Conservation (phyloP, 2,797 vertebrate genomes). For the Alca torda region DNA sequence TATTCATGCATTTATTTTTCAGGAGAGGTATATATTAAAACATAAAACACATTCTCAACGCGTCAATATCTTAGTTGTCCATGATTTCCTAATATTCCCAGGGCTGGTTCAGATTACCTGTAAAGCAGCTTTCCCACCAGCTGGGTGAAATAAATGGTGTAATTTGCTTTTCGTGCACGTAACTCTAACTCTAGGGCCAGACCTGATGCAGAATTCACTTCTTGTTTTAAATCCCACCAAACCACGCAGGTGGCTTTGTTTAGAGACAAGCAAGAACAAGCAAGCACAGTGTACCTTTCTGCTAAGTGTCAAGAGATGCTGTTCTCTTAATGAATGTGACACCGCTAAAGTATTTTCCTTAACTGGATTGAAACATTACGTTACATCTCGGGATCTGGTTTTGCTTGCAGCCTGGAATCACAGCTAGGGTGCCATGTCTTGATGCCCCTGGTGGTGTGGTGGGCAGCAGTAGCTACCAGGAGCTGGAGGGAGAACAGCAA, state of each 20-base stretch:
- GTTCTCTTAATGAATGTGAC: not conserved
- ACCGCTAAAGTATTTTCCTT: rapidly evolving
- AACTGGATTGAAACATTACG: not conserved
- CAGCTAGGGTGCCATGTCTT: not conserved
- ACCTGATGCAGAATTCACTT: not conserved
- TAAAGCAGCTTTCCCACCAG: not conserved
- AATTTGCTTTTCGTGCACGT: not conserved
- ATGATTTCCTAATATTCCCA: not conserved
- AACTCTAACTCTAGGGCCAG: not conserved
- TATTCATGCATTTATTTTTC: not conserved
- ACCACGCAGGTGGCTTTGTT: not conserved
- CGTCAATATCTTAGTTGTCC: not conserved
- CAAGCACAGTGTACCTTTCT: not conserved
- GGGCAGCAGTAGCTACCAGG: not conserved
- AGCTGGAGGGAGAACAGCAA: not conserved
- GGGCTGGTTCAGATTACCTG: not conserved
- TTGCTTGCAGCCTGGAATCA: not conserved
- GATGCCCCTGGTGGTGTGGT: rapidly evolving
- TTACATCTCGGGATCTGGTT: not conserved
- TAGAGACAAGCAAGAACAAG: not conserved
- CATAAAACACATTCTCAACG: not conserved
- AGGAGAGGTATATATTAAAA: not conserved
- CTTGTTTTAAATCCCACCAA: not conserved
- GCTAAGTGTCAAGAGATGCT: not conserved
- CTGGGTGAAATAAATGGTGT: not conserved